Evolutionary conservation across 2,888 invertebrate species (phyloP).

Genomic region (Caenorhabditis sinica): DNA sequence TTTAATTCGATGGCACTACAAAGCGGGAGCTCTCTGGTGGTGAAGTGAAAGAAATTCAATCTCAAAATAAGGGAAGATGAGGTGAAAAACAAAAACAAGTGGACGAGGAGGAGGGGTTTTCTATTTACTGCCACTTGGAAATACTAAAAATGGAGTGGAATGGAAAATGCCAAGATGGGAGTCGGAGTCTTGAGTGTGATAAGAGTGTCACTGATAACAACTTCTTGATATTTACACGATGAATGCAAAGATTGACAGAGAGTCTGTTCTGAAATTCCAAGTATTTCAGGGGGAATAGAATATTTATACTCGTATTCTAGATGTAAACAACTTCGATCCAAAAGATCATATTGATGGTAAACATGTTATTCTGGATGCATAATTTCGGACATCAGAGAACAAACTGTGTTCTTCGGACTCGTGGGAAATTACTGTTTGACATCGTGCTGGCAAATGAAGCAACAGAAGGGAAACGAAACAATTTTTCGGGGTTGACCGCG

Average conservation of each 20-base stretch:
- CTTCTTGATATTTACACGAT: constrained; percentile 40
- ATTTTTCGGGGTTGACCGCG: constrained; percentile 32
- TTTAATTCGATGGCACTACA: constrained; percentile 7
- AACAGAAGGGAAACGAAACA: constrained; percentile 32
- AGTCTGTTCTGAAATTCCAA: background rate
- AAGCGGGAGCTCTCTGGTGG: no score
- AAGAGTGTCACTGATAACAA: constrained; percentile 39
- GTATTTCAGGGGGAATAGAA: background rate
- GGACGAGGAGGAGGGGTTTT: background rate
- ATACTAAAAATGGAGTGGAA: constrained; percentile 16
- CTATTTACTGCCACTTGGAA: constrained; percentile 3
- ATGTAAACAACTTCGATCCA: background rate
- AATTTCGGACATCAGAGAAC: background rate
- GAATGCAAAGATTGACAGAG: background rate
- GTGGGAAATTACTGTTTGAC: constrained; percentile 23
- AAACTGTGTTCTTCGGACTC: background rate
- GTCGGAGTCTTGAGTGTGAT: constrained; percentile 12
- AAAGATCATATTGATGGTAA: background rate
- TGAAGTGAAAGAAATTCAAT: background rate
- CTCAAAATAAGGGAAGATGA: background rate
- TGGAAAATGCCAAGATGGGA: constrained; percentile 22
- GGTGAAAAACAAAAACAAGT: constrained; percentile 5
- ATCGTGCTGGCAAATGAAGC: constrained; percentile 14
- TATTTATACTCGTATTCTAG: background rate
- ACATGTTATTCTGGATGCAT: background rate